Evolutionary conservation across 2,888 invertebrate species (phyloP).

Genomic region (Hydroisotoma schaefferi): DNA sequence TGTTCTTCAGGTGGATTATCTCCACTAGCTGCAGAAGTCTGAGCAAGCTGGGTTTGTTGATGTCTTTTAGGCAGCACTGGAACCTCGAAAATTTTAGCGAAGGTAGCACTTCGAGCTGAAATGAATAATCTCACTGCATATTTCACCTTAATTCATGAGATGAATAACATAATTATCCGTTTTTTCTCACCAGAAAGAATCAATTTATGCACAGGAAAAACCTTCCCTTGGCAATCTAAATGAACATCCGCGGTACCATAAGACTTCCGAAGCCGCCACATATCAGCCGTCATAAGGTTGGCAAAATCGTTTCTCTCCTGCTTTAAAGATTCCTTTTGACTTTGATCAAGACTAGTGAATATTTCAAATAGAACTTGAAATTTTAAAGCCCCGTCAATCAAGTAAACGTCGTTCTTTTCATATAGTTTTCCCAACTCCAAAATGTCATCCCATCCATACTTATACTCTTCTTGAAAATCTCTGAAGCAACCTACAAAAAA

Average conservation of each 20-base stretch:
- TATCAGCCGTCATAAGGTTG: constrained; percentile 10
- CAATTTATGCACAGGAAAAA: constrained; percentile 18
- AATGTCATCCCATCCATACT: constrained; percentile 17
- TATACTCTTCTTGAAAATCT: constrained; percentile 1
- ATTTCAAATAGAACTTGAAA: constrained; percentile 13
- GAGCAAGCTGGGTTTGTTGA: not conserved
- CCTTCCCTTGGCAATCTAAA: constrained; percentile 18
- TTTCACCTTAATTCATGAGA: not conserved
- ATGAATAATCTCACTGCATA: not conserved
- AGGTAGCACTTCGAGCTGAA: constrained; percentile 15
- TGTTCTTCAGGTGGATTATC: constrained; percentile 10
- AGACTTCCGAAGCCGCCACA: constrained; percentile 7
- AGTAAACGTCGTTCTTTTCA: constrained; percentile 8
- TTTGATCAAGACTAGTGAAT: constrained; percentile 4
- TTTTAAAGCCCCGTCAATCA: constrained; percentile 14
- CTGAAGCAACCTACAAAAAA: constrained; percentile 8
- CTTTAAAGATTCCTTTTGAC: constrained; percentile 4
- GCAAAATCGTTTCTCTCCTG: constrained; percentile 15
- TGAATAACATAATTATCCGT: not conserved
- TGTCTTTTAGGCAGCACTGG: not conserved
- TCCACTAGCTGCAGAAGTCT: not conserved
- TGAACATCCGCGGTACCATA: constrained; percentile 18
- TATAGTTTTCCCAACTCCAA: constrained; percentile 17
- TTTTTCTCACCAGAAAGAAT: constrained; percentile 15
- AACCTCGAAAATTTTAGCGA: constrained; percentile 19